A percentile compares a stretch with the other conserved stretches of the same genome.
These are phyloP conservation scores for Danio albolineatus DNA, from an alignment of 2,797 vertebrate genomes.

Conservation along the genomic window DNA sequence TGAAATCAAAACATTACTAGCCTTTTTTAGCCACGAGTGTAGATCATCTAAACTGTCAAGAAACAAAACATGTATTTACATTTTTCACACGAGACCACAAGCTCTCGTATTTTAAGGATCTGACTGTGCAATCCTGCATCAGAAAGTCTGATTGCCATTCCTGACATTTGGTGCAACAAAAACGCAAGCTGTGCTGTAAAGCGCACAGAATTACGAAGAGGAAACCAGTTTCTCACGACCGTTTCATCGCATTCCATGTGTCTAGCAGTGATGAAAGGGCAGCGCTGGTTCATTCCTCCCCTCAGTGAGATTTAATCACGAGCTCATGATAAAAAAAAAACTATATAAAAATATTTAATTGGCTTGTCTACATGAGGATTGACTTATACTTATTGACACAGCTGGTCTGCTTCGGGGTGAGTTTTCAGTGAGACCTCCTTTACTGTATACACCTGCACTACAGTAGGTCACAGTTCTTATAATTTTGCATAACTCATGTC, in stretches of 20 bases:
- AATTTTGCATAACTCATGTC: background rate
- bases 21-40: slow-evolving; percentile 20
- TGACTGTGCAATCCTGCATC: background rate
- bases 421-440: background rate
- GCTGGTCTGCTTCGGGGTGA: background rate
- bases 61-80: background rate
- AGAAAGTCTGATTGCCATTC: background rate
- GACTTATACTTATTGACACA: background rate
- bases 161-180: background rate
- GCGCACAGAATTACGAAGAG: background rate
- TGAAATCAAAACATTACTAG: slow-evolving; percentile 18
- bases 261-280: slow-evolving; percentile 29
- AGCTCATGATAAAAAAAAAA: slow-evolving; percentile 10
- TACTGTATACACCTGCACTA: background rate
- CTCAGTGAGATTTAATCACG: slow-evolving; percentile 33
- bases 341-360: slow-evolving; percentile 1
- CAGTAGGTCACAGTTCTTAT: background rate
- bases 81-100: background rate
- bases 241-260: slow-evolving; percentile 51
- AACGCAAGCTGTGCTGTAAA: slow-evolving; percentile 22
- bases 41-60: slow-evolving; percentile 8
- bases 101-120: background rate
- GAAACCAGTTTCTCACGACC: slow-evolving; percentile 30
- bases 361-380: slow-evolving; percentile 11
- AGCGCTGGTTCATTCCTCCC: slow-evolving; percentile 25